These are phyloP conservation scores for roundworm (Caenorhabditis elegans) DNA, from an alignment of 1,140 invertebrate species.

Conservation along the genomic window WBcel235 BX284605.5:12548001-12548500, in stretches of 20 bases:
- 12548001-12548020: too few species aligned
- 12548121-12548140: background rate
- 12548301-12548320: background rate
- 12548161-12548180: background rate
- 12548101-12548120: background rate
- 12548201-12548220: background rate
- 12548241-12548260: background rate
- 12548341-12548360: background rate
- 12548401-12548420: background rate
- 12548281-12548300: background rate
- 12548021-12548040: too few species aligned
- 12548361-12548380: constrained; percentile 13
- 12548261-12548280: background rate
- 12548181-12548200: background rate
- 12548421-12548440: too few species aligned
- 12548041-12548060: too few species aligned
- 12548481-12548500: too few species aligned
- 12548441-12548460: too few species aligned
- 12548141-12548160: background rate
- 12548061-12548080: too few species aligned
- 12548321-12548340: background rate
- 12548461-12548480: too few species aligned
- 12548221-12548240: background rate
- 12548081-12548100: too few species aligned
- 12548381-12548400: background rate